These are phyloP conservation scores for Pheosia gnoma DNA, from an alignment of 2,888 invertebrate species.

Conservation along the genomic window DNA sequence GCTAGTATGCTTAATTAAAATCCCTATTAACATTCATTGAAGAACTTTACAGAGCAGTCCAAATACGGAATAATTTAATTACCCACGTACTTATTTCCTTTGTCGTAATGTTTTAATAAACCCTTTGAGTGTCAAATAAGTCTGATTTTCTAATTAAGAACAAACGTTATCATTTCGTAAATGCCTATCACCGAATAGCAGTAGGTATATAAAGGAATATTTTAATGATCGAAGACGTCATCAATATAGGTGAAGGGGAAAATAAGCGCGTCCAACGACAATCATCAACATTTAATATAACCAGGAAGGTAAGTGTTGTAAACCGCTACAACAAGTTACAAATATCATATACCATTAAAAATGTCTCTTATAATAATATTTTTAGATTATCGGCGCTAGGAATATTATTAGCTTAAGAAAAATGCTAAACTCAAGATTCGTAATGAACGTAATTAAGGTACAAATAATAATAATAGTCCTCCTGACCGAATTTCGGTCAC, in stretches of 20 bases:
- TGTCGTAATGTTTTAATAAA: conserved; percentile 45
- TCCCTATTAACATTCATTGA: no score
- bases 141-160: conserved; percentile 63
- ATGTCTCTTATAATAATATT: no score
- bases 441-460: no score
- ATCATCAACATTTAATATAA: conserved; percentile 48
- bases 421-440: no score
- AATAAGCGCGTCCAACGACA: conserved; percentile 53
- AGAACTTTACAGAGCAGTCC: background rate
- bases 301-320: no score
- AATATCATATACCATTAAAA: no score
- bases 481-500: no score
- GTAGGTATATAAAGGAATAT: conserved; percentile 55
- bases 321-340: no score
- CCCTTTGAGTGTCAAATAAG: conserved; percentile 48
- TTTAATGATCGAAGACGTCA: conserved; percentile 58
- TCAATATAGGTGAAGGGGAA: conserved; percentile 39
- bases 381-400: no score
- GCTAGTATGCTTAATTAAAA: no score
- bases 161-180: conserved; percentile 56
- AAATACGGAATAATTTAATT: conserved; percentile 29
- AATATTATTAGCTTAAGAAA: no score
- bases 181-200: conserved; percentile 49
- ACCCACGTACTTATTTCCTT: conserved; percentile 29
- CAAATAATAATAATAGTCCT: no score